Conservation (phyloP, 2,113 vertebrate genomes). For the Pomatostomus ruficeps region DNA sequence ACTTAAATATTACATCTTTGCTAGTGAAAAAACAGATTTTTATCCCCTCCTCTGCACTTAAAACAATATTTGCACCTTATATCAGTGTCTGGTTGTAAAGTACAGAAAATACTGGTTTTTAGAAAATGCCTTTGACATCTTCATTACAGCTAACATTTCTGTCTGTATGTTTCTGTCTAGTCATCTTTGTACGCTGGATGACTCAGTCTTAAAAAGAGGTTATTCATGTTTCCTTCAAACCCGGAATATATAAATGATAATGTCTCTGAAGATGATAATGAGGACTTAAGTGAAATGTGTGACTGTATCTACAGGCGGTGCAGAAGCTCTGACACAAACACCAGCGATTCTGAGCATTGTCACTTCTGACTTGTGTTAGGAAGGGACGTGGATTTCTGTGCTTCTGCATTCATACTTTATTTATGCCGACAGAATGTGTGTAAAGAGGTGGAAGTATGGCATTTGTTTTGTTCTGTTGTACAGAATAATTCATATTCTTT, state of each 20-base stretch:
- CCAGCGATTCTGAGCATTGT: neutral
- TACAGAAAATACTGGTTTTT: neutral
- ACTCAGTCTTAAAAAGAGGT: neutral
- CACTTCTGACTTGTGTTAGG: neutral
- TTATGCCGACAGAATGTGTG: neutral
- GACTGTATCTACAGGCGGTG: neutral
- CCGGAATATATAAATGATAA: neutral
- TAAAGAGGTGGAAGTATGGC: neutral
- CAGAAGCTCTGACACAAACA: neutral
- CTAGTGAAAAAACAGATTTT: neutral
- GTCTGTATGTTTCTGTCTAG: neutral
- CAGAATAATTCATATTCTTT: neutral
- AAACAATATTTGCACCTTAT: neutral
- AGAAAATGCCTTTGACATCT: neutral
- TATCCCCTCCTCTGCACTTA: neutral
- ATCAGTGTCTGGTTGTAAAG: neutral
- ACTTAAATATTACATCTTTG: neutral
- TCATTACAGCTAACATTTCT: neutral
- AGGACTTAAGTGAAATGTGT: neutral
- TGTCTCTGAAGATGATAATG: neutral
- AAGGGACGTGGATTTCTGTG: neutral
- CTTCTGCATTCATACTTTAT: neutral
- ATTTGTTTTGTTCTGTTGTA: neutral
- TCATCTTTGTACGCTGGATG: neutral
- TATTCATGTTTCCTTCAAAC: neutral